These are phyloP conservation scores for Ormyrus nitidulus DNA, from an alignment of 2,888 invertebrate species.

Conservation along the genomic window DNA sequence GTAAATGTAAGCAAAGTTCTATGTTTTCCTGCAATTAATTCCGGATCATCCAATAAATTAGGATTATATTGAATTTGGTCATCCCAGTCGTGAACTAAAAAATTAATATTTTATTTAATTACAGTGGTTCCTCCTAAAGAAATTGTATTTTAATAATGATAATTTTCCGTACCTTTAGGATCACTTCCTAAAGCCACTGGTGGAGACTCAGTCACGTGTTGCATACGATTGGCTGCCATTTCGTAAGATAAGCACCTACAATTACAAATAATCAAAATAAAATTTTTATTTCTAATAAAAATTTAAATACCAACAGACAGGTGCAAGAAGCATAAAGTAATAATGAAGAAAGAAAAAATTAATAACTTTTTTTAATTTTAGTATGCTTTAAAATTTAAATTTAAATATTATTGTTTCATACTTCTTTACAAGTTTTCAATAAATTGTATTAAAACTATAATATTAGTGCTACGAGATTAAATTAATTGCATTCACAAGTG, in stretches of 20 bases:
- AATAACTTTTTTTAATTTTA: neutral
- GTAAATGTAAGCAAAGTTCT: slow-evolving; percentile 91
- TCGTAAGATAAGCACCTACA: slow-evolving; percentile 86
- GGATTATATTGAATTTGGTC: slow-evolving; percentile 85
- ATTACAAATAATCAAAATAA: slow-evolving; percentile 59
- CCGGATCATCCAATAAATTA: slow-evolving; percentile 94
- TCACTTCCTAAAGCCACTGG: slow-evolving; percentile 73
- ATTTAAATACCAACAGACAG: neutral
- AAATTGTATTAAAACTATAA: slow-evolving; percentile 33
- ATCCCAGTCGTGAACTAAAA: slow-evolving; percentile 72
- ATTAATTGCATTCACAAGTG: slow-evolving; percentile 37
- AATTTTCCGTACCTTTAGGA: slow-evolving; percentile 71
- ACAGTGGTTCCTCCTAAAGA: neutral
- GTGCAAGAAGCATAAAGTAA: neutral
- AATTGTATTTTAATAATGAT: neutral
- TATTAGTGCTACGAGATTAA: slow-evolving; percentile 36
- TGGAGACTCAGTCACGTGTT: slow-evolving; percentile 76
- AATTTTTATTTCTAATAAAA: slow-evolving; percentile 6
- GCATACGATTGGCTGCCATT: slow-evolving; percentile 79
- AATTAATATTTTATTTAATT: slow-evolving; percentile 26
- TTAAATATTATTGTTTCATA: slow-evolving; percentile 8
- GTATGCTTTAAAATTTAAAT: neutral
- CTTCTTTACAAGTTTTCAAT: slow-evolving; percentile 22
- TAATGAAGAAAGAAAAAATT: neutral
- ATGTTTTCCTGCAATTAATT: slow-evolving; percentile 92